These are phyloP conservation scores for Martes martes DNA, from an alignment of 2,113 vertebrate genomes.

Conservation along the genomic window DNA sequence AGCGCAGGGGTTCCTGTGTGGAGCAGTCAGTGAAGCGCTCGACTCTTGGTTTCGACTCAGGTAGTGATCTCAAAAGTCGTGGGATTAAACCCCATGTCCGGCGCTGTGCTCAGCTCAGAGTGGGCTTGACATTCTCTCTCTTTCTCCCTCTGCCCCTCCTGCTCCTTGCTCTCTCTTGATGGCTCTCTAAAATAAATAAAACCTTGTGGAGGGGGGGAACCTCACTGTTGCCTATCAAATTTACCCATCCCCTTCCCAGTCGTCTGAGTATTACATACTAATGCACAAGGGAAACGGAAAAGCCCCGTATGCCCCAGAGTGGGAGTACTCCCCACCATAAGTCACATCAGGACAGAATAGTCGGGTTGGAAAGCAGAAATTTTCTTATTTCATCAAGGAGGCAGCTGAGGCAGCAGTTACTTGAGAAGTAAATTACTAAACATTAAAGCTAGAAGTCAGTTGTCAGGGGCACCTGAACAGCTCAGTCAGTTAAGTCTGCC, in stretches of 20 bases:
- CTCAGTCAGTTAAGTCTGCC: neutral
- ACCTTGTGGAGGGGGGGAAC: neutral
- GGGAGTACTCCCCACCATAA: neutral
- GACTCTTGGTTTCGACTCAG: neutral
- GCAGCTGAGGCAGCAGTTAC: neutral
- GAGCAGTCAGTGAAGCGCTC: neutral
- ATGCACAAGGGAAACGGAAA: neutral
- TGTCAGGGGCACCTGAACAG: neutral
- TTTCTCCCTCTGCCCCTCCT: neutral
- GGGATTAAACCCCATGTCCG: neutral
- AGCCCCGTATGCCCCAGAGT: neutral
- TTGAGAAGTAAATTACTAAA: neutral
- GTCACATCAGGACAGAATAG: neutral
- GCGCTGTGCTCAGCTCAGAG: neutral
- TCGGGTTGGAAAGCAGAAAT: neutral
- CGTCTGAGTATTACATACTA: neutral
- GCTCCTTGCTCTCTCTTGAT: neutral
- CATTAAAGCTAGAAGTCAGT: neutral
- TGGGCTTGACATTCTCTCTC: neutral
- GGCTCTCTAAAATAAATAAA: neutral
- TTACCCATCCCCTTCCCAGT: neutral
- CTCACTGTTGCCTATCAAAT: neutral
- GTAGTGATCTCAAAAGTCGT: neutral
- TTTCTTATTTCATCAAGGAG: neutral
- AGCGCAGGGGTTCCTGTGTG: accelerated